Evolutionary conservation across 2,797 vertebrate genomes (phyloP).

Genomic region (Pteropus rufus): DNA sequence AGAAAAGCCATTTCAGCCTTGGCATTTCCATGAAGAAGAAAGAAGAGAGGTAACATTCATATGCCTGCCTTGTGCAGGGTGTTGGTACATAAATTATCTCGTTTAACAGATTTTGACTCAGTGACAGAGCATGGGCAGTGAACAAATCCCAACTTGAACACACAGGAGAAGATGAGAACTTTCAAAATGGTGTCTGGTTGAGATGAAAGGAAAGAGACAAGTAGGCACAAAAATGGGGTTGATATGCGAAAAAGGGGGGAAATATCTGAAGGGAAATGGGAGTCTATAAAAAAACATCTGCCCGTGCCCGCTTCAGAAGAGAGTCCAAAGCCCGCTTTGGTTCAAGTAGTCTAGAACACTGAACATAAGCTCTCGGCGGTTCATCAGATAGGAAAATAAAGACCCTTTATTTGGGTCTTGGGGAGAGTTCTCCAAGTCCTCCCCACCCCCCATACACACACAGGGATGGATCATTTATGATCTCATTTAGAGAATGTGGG

Average conservation of each 20-base stretch:
- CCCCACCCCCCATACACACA: too few species aligned
- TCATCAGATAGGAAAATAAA: neutral
- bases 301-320: neutral
- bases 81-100: neutral
- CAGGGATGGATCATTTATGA: neutral
- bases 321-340: neutral
- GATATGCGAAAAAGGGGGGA: neutral
- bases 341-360: slow-evolving; percentile 28
- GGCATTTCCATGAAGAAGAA: neutral
- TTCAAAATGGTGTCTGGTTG: neutral
- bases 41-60: neutral
- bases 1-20: neutral
- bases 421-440: neutral
- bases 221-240: neutral
- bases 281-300: neutral
- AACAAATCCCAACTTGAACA: neutral
- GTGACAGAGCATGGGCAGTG: neutral
- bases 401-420: neutral
- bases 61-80: neutral
- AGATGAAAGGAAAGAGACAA: neutral
- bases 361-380: neutral
- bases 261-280: neutral
- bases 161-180: neutral
- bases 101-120: neutral
- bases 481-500: neutral